Conservation (phyloP, 1,140 invertebrate genomes). For the Teleogryllus occipitalis region DNA sequence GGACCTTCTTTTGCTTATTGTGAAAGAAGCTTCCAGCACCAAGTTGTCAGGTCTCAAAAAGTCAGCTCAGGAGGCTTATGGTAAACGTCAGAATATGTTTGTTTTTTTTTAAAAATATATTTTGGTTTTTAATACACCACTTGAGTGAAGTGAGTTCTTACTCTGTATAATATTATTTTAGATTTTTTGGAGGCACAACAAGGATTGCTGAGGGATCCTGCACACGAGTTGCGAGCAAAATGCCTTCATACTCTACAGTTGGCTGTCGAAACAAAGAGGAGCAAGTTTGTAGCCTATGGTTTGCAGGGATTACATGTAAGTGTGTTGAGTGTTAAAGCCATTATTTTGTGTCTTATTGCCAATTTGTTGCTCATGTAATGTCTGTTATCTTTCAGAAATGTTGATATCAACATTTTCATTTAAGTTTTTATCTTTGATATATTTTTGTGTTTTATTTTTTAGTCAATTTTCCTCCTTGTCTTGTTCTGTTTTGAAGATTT, state of each 20-base stretch:
- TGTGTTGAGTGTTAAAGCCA: constrained; percentile 23
- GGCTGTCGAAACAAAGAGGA: constrained; percentile 77
- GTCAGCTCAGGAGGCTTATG: constrained; percentile 69
- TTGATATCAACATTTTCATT: no score
- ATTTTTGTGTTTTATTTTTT: no score
- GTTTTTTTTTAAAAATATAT: background rate
- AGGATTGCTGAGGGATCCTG: constrained; percentile 64
- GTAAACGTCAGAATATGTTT: constrained; percentile 38
- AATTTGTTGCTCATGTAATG: background rate
- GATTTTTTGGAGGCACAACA: constrained; percentile 76
- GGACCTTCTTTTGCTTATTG: constrained; percentile 69
- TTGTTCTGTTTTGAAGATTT: no score
- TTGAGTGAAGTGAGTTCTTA: background rate
- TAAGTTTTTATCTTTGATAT: no score
- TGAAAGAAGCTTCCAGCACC: constrained; percentile 63
- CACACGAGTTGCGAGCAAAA: constrained; percentile 71
- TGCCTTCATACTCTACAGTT: constrained; percentile 75
- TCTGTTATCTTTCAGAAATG: background rate
- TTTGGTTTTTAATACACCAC: background rate
- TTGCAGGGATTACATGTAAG: constrained; percentile 77
- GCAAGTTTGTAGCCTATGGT: constrained; percentile 71
- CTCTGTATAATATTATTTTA: constrained; percentile 37
- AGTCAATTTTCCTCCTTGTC: no score
- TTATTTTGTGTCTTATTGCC: background rate
- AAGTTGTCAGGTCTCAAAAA: constrained; percentile 62